These are phyloP conservation scores for Eurytoma adleriae DNA, from an alignment of 2,888 invertebrate species.

Conservation along the genomic window DNA sequence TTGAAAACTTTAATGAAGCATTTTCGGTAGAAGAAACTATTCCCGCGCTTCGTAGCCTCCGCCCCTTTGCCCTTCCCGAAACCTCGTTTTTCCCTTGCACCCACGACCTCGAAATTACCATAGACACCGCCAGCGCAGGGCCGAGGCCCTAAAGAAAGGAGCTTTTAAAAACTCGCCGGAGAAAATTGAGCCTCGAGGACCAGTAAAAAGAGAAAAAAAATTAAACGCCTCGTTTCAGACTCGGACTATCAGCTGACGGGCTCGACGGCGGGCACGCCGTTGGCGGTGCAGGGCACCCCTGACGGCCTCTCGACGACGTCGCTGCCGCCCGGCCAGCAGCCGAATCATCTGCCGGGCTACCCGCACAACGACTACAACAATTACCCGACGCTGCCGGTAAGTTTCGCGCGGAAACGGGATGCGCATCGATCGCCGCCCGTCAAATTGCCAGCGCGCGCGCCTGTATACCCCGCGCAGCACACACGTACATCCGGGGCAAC, in stretches of 20 bases:
- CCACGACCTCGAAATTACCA: background rate
- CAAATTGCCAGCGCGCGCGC: too few species aligned
- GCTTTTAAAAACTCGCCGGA: background rate
- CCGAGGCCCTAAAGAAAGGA: background rate
- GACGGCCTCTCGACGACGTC: slow-evolving; percentile 71
- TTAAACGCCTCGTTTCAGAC: slow-evolving; percentile 74
- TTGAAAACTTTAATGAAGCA: slow-evolving; percentile 24
- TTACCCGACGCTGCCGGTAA: slow-evolving; percentile 74
- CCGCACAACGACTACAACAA: slow-evolving; percentile 73
- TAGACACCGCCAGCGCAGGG: background rate
- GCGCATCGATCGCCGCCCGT: slow-evolving; percentile 36
- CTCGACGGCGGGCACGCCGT: slow-evolving; percentile 83
- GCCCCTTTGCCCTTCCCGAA: background rate
- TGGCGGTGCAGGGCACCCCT: slow-evolving; percentile 76
- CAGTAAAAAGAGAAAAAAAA: background rate
- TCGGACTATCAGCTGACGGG: slow-evolving; percentile 84
- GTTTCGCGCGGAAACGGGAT: slow-evolving; percentile 54
- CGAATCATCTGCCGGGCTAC: slow-evolving; percentile 72
- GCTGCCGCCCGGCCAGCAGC: slow-evolving; percentile 61
- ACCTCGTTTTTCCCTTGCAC: background rate
- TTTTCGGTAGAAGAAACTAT: slow-evolving; percentile 21
- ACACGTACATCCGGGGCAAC: background rate
- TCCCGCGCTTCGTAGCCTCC: background rate
- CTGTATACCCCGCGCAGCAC: background rate
- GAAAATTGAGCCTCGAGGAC: background rate